Evolutionary conservation across 2,888 invertebrate species (phyloP).

Genomic region (Marasmarcha lunaedactyla): DNA sequence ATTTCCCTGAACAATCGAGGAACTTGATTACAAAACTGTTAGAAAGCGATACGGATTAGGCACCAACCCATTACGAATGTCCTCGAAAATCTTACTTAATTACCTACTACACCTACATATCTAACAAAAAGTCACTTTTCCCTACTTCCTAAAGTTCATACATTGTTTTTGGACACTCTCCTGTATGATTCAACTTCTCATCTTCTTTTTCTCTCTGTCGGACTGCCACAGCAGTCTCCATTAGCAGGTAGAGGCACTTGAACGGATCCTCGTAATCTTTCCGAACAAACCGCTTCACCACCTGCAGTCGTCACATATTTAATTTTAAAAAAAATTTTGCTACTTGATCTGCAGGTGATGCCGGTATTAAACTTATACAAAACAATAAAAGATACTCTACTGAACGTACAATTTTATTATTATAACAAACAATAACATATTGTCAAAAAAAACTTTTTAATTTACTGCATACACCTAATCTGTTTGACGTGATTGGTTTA

Average conservation of each 20-base stretch:
- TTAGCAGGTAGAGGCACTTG: constrained; percentile 47
- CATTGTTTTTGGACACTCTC: too few relatives aligned
- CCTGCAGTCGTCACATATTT: constrained; percentile 28
- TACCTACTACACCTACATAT: too few relatives aligned
- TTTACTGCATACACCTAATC: neutral
- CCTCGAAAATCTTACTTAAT: too few relatives aligned
- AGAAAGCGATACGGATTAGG: too few relatives aligned
- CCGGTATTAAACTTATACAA: constrained; percentile 52
- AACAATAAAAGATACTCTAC: constrained; percentile 18
- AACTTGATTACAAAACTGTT: too few relatives aligned
- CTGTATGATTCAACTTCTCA: neutral
- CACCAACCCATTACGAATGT: too few relatives aligned
- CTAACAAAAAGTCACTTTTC: too few relatives aligned
- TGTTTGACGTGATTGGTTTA: neutral
- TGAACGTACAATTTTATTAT: constrained; percentile 24
- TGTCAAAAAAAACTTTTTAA: constrained; percentile 5
- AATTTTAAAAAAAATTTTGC: constrained; percentile 9
- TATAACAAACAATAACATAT: constrained; percentile 19
- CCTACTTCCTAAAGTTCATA: too few relatives aligned
- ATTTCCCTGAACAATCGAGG: too few relatives aligned
- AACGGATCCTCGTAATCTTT: constrained; percentile 36
- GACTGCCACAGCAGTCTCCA: constrained; percentile 53
- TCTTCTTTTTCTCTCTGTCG: constrained; percentile 45
- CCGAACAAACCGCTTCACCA: constrained; percentile 31
- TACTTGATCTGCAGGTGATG: constrained; percentile 36